Percentiles rank a stretch among this genome's conserved stretches.
Conservation (phyloP, 2,888 invertebrate species). For the Platynereis dumerilii region DNA sequence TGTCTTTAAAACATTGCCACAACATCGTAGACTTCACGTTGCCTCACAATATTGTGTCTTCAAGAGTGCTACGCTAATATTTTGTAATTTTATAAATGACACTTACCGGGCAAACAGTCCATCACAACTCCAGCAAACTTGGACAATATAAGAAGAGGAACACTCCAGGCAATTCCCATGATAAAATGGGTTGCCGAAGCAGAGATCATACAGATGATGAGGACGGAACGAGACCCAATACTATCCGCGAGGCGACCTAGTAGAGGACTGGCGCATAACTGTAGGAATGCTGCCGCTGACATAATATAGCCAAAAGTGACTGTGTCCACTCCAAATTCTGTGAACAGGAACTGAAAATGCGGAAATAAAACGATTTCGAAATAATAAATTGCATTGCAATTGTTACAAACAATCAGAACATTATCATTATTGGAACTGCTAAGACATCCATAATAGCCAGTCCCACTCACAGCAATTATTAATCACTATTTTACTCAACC, state of each 20-base stretch:
- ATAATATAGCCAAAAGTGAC: conserved; percentile 17
- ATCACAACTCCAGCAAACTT: neutral
- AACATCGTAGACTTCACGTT: no score
- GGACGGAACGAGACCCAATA: conserved; percentile 9
- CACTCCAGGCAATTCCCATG: conserved; percentile 8
- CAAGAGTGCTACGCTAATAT: no score
- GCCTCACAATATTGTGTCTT: no score
- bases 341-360: conserved; percentile 10
- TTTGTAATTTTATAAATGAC: neutral
- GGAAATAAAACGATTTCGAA: no score
- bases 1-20: no score
- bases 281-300: conserved; percentile 9
- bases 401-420: no score
- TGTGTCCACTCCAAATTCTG: conserved; percentile 5
- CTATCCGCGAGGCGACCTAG: conserved; percentile 13
- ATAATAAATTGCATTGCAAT: no score
- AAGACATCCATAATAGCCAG: no score
- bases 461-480: no score
- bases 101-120: conserved; percentile 13
- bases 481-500: no score
- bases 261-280: conserved; percentile 8
- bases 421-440: no score
- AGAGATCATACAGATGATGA: conserved; percentile 9
- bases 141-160: conserved; percentile 5
- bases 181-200: conserved; percentile 10